These are phyloP conservation scores for Saccostrea cuccullata DNA, from an alignment of 1,140 invertebrate genomes.

Conservation along the genomic window DNA sequence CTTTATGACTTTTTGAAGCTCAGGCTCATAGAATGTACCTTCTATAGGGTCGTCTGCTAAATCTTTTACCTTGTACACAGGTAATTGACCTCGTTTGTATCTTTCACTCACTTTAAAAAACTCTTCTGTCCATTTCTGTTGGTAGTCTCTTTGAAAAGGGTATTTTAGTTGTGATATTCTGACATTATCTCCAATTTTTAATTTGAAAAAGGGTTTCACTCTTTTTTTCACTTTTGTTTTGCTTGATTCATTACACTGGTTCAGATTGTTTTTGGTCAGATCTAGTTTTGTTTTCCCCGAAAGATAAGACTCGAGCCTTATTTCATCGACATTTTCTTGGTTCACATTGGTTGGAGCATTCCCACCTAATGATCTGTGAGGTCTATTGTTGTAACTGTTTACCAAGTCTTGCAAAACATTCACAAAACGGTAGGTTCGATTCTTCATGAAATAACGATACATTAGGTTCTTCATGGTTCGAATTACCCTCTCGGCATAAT, in stretches of 20 bases:
- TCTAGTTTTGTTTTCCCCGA: neutral
- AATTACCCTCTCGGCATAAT: slow-evolving; percentile 28
- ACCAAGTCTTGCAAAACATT: slow-evolving; percentile 29
- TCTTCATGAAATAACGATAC: slow-evolving; percentile 30
- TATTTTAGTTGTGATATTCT: slow-evolving; percentile 41
- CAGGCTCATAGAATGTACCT: neutral
- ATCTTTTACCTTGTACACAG: slow-evolving; percentile 45
- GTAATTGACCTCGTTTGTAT: slow-evolving; percentile 27
- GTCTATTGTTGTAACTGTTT: neutral
- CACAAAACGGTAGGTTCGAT: neutral
- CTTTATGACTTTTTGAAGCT: slow-evolving; percentile 37
- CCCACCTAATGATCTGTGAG: neutral
- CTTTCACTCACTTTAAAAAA: slow-evolving; percentile 48
- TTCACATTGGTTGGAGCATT: neutral
- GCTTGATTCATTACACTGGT: neutral
- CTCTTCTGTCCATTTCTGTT: slow-evolving; percentile 52
- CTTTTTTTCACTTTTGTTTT: neutral
- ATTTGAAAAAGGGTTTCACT: slow-evolving; percentile 13
- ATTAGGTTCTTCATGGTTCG: slow-evolving; percentile 22
- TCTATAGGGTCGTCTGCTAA: slow-evolving; percentile 11
- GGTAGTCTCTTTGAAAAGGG: slow-evolving; percentile 46
- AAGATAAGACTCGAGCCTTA: neutral
- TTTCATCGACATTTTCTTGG: neutral
- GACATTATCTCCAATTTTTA: slow-evolving; percentile 48
- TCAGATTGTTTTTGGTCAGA: neutral